Evolutionary conservation across 2,113 vertebrate species (phyloP).

Genomic region (Crotalus tigris): DNA sequence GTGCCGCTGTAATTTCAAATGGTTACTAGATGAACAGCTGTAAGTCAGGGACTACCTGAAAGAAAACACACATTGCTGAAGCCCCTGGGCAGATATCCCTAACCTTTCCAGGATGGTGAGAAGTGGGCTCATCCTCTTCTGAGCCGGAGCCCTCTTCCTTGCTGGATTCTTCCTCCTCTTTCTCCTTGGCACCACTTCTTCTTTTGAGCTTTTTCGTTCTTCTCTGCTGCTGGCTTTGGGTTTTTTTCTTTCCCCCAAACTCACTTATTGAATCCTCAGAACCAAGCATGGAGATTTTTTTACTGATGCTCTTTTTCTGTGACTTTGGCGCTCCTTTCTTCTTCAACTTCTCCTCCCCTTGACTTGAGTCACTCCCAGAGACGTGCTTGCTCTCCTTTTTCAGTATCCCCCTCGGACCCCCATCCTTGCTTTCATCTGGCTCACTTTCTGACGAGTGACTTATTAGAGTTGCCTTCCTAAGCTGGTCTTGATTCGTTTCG

Average conservation of each 20-base stretch:
- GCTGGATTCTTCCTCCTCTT: not conserved
- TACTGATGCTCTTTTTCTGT: not conserved
- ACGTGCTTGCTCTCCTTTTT: not conserved
- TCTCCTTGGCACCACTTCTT: not conserved
- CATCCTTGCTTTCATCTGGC: not conserved
- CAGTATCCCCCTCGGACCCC: too few relatives aligned
- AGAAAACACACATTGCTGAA: not conserved
- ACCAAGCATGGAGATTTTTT: not conserved
- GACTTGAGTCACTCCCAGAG: not conserved
- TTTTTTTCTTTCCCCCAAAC: not conserved
- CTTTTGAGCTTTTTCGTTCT: not conserved
- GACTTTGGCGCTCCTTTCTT: not conserved
- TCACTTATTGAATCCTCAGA: not conserved
- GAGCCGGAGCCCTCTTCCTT: not conserved
- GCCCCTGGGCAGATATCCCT: not conserved
- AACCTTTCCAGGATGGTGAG: conserved; percentile 17
- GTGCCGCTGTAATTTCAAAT: not conserved
- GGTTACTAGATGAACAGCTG: not conserved
- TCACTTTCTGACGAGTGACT: not conserved
- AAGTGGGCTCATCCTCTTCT: not conserved
- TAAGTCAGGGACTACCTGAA: not conserved
- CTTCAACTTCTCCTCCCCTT: not conserved
- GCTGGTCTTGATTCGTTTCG: too few relatives aligned
- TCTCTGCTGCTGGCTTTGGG: not conserved
- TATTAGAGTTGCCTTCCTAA: not conserved